Evolutionary conservation across 2,797 vertebrate genomes (phyloP).

Genomic region (Poeciliopsis infans): DNA sequence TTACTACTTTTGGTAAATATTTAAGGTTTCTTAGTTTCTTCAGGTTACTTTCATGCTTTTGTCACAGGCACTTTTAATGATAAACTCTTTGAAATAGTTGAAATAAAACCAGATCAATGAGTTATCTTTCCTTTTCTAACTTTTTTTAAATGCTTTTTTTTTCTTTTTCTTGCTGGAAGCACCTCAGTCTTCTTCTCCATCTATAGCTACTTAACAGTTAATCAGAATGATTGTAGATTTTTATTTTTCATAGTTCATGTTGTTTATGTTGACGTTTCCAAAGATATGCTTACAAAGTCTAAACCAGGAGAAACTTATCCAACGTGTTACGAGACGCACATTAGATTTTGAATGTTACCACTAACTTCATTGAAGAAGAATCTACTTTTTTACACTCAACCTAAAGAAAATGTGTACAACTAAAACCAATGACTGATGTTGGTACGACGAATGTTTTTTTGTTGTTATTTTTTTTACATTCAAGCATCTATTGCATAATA

Average conservation of each 20-base stretch:
- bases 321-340: not conserved
- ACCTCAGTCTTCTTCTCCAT: no score
- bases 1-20: conserved; percentile 35
- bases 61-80: conserved; percentile 29
- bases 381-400: conserved; percentile 13
- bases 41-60: conserved; percentile 21
- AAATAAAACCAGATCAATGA: not conserved
- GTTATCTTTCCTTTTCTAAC: not conserved
- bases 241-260: not conserved
- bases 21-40: conserved; percentile 23
- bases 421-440: not conserved
- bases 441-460: not conserved
- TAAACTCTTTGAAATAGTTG: not conserved
- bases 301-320: not conserved
- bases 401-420: conserved; percentile 1
- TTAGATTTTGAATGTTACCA: conserved; percentile 17
- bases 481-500: not conserved
- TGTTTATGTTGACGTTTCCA: conserved; percentile 13
- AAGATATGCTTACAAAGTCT: not conserved
- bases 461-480: not conserved
- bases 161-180: not conserved
- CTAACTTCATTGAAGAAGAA: conserved; percentile 23
- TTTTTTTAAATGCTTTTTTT: not conserved
- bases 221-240: not conserved
- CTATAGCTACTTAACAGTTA: not conserved